Evolutionary conservation across 2,797 vertebrate genomes (phyloP).

Genomic region (Thripadectes ignobilis): DNA sequence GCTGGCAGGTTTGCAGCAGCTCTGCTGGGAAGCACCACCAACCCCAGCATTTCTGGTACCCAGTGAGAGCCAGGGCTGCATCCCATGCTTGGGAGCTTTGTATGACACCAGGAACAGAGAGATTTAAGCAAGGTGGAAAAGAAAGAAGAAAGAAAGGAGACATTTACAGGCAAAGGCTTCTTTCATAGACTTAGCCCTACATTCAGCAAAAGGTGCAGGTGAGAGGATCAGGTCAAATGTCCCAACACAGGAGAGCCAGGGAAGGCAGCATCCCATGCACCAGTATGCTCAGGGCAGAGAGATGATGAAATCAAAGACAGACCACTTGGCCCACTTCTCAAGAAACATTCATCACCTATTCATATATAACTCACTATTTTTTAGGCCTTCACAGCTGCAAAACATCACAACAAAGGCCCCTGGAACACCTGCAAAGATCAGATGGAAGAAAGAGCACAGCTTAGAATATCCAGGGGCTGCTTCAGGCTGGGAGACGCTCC

Average conservation of each 20-base stretch:
- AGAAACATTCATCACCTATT: neutral
- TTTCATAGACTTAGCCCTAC: neutral
- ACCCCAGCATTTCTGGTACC: neutral
- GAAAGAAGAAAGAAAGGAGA: rapidly evolving
- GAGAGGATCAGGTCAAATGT: neutral
- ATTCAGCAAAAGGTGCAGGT: neutral
- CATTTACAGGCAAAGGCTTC: neutral
- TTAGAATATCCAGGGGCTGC: neutral
- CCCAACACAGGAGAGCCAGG: neutral
- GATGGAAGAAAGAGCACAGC: neutral
- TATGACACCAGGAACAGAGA: rapidly evolving
- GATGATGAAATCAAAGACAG: neutral
- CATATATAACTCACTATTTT: neutral
- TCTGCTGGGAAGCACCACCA: neutral
- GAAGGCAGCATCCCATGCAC: neutral
- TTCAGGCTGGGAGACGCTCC: neutral
- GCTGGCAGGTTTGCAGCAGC: neutral
- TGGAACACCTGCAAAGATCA: neutral
- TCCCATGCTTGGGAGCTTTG: neutral
- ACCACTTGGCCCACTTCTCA: rapidly evolving
- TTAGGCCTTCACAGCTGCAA: rapidly evolving
- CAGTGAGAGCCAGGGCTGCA: neutral
- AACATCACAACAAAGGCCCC: neutral
- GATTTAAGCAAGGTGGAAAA: neutral
- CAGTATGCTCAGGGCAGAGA: neutral